These are phyloP conservation scores for Carabus problematicus DNA, from an alignment of 2,888 invertebrate species.

Conservation along the genomic window DNA sequence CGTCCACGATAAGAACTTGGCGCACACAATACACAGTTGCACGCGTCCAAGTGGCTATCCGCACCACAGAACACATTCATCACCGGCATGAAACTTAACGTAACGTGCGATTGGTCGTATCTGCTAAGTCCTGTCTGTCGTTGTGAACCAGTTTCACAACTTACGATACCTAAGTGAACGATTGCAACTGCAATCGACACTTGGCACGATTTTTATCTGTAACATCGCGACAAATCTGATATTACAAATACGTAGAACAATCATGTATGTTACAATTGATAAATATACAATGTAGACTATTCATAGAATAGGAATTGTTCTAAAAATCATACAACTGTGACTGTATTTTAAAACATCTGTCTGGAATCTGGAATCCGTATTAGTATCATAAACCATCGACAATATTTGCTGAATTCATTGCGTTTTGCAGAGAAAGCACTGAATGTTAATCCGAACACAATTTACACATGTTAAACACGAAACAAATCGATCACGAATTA, in stretches of 20 bases:
- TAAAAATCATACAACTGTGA: no score
- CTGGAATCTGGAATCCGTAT: no score
- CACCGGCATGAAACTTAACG: background rate
- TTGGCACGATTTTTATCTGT: constrained; percentile 3
- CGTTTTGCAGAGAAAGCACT: no score
- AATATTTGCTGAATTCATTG: no score
- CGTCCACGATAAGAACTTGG: constrained; percentile 11
- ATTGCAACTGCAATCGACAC: background rate
- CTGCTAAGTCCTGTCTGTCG: background rate
- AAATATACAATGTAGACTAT: background rate
- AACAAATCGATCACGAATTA: no score
- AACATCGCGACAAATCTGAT: background rate
- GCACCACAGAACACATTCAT: constrained; percentile 10
- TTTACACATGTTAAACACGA: no score
- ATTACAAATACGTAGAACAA: background rate
- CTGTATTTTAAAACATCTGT: no score
- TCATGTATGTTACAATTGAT: background rate
- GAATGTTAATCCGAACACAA: no score
- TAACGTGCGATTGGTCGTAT: background rate
- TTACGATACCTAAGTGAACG: background rate
- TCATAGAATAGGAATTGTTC: no score
- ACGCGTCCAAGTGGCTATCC: no score
- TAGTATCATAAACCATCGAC: no score
- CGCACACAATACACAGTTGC: background rate
- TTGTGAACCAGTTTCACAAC: background rate